phyloP scores from a whole-genome alignment of 2,797 vertebrate species.

The Nyctalus aviator region DNA sequence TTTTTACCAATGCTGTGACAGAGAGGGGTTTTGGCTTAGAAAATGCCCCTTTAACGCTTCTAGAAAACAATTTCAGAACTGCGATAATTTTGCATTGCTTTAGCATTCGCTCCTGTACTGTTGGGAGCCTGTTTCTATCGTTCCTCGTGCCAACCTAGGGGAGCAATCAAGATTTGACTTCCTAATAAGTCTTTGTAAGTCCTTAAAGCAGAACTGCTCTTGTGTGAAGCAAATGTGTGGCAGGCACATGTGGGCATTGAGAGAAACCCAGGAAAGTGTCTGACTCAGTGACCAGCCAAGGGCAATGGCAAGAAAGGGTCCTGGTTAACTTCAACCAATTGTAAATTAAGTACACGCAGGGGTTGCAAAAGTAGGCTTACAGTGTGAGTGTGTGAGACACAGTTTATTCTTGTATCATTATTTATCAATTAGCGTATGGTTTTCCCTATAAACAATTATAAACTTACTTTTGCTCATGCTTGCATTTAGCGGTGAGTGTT shows the following conservation, averaged over 20 bases:
- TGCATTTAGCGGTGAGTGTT: neutral
- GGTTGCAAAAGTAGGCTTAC: neutral
- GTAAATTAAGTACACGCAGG: neutral
- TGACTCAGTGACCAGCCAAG: neutral
- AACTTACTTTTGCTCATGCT: neutral
- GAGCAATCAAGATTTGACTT: neutral
- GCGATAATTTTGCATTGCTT: neutral
- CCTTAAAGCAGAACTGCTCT: neutral
- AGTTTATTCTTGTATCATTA: neutral
- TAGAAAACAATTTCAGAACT: neutral
- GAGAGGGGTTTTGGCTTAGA: constrained; percentile 21
- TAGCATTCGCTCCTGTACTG: neutral
- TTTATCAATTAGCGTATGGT: neutral
- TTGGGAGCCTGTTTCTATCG: fast-evolving
- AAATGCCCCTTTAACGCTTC: neutral
- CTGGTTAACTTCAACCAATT: neutral
- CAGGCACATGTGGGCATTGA: neutral
- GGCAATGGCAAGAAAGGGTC: neutral
- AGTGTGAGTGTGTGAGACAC: neutral
- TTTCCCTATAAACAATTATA: neutral
- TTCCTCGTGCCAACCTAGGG: neutral
- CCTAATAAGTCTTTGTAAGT: neutral
- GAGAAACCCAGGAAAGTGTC: neutral
- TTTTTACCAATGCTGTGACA: neutral
- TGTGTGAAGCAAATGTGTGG: neutral